Base-by-base conservation (phyloP, 2,888 invertebrate species). In the Trichogramma dendrolimi region DNA sequence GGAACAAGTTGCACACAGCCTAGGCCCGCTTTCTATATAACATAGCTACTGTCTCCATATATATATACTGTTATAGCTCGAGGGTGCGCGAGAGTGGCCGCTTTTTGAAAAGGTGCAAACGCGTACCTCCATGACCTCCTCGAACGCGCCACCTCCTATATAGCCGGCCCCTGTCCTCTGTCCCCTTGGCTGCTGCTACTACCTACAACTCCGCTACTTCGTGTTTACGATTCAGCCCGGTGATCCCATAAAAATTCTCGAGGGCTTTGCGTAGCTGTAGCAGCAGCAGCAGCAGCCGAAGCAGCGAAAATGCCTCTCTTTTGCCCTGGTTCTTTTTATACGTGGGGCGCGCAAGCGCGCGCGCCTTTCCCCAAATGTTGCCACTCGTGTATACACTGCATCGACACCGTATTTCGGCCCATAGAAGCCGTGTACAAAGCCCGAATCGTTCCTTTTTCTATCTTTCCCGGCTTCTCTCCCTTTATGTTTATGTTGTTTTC, bases 171-270 rank as follows among this genome's bases (percentile, higher is more conserved):
- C 27, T 27, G 27, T 27, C 27, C 27, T 27, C 27, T 27, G 27
- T 27, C 27, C 27, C 27, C 27, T 27, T 27, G 27, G 27, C 27
- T 27, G 14, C 14, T 14, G 27, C 27, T 27, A 27, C 27, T 27
- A 27, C 27, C 27, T 27, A 27, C 27, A 27, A 27, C 27, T 27
- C 27, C 27, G 27, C 27, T 27, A 27, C 27, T 27, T 50, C 47
- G 64, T 62, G 62, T 61, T 66, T 60, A 61, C 63, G 62, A 62
- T 49, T 64, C 60, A 47, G 57, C 66, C 55, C 61, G 63, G 63
- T 65, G 64, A 61, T 63, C 61, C 64, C 64, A 67, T 69, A 68
- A 70, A 70, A 70, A 68, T 70, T 68, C 68, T 69, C 67, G 66
- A 67, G 62, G 58, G 60, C 56, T 58, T 47, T 51, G 50, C 46